Evolutionary conservation across 2,888 invertebrate genomes (phyloP), one percentile per base, ranked within the genome.

Genomic region (Miltochrista miniata): DNA sequence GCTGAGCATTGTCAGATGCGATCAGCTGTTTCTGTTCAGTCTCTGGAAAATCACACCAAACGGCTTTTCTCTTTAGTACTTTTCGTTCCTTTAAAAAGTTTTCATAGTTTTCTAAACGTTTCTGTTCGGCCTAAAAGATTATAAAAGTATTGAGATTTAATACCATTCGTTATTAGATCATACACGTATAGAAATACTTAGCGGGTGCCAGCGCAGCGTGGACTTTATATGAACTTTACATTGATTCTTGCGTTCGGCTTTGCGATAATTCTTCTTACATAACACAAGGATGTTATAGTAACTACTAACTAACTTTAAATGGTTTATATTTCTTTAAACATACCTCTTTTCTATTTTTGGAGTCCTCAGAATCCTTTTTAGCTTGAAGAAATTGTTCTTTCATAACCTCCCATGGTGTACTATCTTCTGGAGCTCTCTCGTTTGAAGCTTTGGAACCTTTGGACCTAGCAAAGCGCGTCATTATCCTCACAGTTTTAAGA

Each of bases 371-470:
- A 45, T 92, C 87, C 51, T 89, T 85, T 69, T 93, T 91, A 2
- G 92, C 86, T 48, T 92, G 83, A 41, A 92, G 61, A 13, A 95
- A 76, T 63, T 95, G 94, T 58, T 93, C 90, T 75, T 94, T 94
- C 93, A 96, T 94, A 51, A 94, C 92, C 54, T 92, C 90, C 96
- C 96, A 96, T 73, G 96, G 93, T 35, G 96, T 96, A 38, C 95
- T 89, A 42, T 95, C 93, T 74, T 95, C 94, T 1, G 95, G 94
- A 11, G 93, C 70, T 61, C 93, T 93, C 74, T 95, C 94, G 72
- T 96, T 96, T 2, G 95, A 95, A 5, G 95, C 85, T 81, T 96
- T 96, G 0, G 95, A 95, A 33, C 96, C 95, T 75, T 93, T 94
- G 0, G 95, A 94, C 80, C 96, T 89, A 24, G 96, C 94, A 89